Evolutionary conservation across 1,140 invertebrate genomes (phyloP).

Genomic region (Tetramorium alpestre): DNA sequence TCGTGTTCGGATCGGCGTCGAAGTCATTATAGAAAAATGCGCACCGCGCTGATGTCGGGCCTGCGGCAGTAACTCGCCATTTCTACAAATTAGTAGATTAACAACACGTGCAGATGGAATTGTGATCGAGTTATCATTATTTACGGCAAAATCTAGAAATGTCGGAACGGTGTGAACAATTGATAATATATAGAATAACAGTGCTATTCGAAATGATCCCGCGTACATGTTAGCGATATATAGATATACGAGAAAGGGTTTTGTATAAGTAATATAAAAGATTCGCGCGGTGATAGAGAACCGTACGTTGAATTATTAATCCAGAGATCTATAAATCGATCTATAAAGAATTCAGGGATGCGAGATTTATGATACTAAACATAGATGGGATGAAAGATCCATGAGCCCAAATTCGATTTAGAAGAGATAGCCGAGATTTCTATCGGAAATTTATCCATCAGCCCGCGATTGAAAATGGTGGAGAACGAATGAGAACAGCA

Average conservation of each 20-base stretch:
- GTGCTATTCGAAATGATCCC: not conserved
- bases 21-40: conserved; percentile 5
- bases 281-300: too few relatives aligned
- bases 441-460: not conserved
- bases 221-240: not conserved
- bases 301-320: not conserved
- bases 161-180: not conserved
- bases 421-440: not conserved
- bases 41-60: not conserved
- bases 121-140: not conserved
- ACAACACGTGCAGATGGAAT: not conserved
- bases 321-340: not conserved
- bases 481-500: not conserved
- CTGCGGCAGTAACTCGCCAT: not conserved
- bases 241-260: not conserved
- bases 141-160: conserved; percentile 1
- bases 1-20: not conserved
- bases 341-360: not conserved
- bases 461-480: not conserved
- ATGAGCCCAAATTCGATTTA: not conserved
- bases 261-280: not conserved
- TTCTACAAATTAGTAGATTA: not conserved
- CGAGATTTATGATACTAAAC: not conserved
- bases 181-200: not conserved
- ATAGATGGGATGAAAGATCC: not conserved